Conservation (phyloP, 2,888 invertebrate genomes). For the Lottia scabra region DNA sequence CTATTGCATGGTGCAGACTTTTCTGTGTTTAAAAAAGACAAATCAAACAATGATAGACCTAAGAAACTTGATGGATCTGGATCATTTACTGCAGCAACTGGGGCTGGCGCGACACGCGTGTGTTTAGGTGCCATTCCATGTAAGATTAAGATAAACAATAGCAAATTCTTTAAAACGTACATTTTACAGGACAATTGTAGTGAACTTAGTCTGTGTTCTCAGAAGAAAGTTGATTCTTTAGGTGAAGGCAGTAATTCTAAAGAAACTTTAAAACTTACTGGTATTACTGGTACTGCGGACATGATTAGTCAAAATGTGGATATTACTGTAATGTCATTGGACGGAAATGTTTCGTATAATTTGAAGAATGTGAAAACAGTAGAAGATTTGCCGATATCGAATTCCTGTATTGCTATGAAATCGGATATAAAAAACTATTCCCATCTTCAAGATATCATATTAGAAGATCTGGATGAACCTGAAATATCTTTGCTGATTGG, state of each 20-base stretch:
- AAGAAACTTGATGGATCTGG: not conserved
- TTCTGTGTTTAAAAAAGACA: not conserved
- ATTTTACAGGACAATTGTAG: not conserved
- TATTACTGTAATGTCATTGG: not conserved
- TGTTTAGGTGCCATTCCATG: not conserved
- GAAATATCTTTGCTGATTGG: not conserved
- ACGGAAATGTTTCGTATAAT: not conserved
- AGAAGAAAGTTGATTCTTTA: not conserved
- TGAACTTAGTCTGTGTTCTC: not conserved
- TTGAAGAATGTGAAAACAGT: not conserved
- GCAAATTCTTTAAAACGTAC: not conserved
- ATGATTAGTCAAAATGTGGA: not conserved
- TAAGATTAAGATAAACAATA: not conserved
- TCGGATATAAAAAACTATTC: not conserved
- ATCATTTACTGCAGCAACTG: not conserved
- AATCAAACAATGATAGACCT: not conserved
- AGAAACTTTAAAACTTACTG: not conserved
- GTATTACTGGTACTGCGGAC: not conserved
- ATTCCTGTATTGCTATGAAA: not conserved
- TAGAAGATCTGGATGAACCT: not conserved
- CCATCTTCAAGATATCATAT: not conserved
- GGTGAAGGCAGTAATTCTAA: not conserved
- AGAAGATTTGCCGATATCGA: not conserved
- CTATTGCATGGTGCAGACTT: not conserved
- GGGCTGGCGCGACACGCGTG: not conserved